Base-by-base conservation (phyloP, 2,113 vertebrate species). In the Saccopteryx bilineata region DNA sequence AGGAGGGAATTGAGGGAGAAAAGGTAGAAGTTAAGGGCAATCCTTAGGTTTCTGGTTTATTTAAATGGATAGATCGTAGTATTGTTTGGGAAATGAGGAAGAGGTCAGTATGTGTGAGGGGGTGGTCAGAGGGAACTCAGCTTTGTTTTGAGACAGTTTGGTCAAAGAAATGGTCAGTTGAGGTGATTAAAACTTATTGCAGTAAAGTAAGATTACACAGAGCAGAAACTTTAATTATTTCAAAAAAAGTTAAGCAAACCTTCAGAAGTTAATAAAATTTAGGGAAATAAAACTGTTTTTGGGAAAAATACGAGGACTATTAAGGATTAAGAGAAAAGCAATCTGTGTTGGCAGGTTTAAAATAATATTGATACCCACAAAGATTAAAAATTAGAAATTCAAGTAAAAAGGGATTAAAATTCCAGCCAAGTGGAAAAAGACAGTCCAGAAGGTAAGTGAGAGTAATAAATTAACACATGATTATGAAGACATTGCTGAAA, bases 201-300 rank as follows among this genome's bases (percentile, higher is more conserved):
- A 28, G 80, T 87, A 79, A 74, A 80, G 28, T 68, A 56, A 75
- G 31, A 75, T 93, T 80, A 54, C 60, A 72, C 18, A 72, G 52
- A 93, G 46, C 61, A 83, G 50, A 81, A 90, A 71, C 26, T 83
- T 95, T 89, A 46, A 72, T 80, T 92, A 90, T 79, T 84, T 52
- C 21, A 61, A 24, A 74, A 66, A 90, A 81, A 66, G 28, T 88
- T 84, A 63, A 58, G 26, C 52, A 46, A 85, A 65, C 31, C 28
- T 12, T 91, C 15, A 61, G 69, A 69, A 87, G n/a, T 69, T 93
- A 80, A 74, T 74, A 90, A 91, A 91, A 79, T 65, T 93, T 83
- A 79, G 63, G 7, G 56, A 89, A 76, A 19, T 56, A 78, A 89
- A 94, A 24, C n/a, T 50, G 17, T 71, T 76, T 0, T 39, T 31